Evolutionary conservation across 2,113 vertebrate species (phyloP).

Genomic region (Dicerorhinus sumatrensis): DNA sequence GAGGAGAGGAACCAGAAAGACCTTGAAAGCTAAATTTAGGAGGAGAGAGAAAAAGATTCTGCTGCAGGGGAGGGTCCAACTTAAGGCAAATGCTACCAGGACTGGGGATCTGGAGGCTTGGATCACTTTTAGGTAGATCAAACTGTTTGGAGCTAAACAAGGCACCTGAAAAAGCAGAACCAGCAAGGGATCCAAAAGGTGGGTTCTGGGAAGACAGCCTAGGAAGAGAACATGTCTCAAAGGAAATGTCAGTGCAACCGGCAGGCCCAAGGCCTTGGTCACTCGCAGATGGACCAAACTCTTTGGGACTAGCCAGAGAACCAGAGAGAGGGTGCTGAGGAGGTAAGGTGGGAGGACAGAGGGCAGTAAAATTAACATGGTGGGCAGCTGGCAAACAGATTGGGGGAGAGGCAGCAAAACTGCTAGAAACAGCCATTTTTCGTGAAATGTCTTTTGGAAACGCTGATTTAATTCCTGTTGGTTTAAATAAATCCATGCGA

Average conservation of each 20-base stretch:
- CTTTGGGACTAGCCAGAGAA: background rate
- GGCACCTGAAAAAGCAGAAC: fast-evolving
- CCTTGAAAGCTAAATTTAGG: too few species aligned
- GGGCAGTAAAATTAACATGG: fast-evolving
- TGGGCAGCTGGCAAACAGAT: fast-evolving
- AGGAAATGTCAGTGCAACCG: fast-evolving
- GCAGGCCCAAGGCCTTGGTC: background rate
- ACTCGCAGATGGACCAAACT: background rate
- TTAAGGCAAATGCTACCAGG: fast-evolving
- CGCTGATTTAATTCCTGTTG: fast-evolving
- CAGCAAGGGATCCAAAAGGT: fast-evolving
- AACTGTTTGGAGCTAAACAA: fast-evolving
- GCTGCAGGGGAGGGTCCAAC: fast-evolving
- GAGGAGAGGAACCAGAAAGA: background rate
- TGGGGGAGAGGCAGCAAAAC: fast-evolving
- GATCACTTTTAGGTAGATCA: background rate
- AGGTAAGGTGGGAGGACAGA: fast-evolving
- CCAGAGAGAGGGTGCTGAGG: background rate
- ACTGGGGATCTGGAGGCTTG: fast-evolving
- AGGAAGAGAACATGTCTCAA: fast-evolving
- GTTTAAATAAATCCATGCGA: background rate
- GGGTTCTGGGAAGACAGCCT: background rate
- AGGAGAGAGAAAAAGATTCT: fast-evolving
- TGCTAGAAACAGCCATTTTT: fast-evolving
- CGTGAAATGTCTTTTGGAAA: fast-evolving